A percentile compares a stretch with the other conserved stretches of the same genome.
These are phyloP conservation scores for Sesia apiformis DNA, from an alignment of 2,888 invertebrate genomes.

Conservation along the genomic window DNA sequence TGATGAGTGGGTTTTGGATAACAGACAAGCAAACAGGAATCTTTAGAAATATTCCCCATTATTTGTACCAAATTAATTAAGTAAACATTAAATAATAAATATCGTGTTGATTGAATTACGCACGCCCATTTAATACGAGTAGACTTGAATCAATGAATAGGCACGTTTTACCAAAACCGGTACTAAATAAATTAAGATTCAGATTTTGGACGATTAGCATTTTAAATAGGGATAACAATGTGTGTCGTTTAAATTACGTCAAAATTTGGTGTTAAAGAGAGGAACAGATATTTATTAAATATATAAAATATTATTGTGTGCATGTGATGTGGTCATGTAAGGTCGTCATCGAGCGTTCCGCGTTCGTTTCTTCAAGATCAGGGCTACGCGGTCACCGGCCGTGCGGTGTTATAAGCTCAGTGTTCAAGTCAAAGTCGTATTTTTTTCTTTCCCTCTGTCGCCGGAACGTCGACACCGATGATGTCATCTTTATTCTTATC, in stretches of 20 bases:
- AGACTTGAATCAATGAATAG: too few relatives aligned
- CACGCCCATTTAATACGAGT: too few relatives aligned
- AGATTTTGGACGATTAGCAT: too few relatives aligned
- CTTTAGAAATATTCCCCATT: not conserved
- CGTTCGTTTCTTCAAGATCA: conserved; percentile 55
- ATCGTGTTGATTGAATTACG: too few relatives aligned
- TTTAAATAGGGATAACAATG: too few relatives aligned
- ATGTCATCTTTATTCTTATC: conserved; percentile 37
- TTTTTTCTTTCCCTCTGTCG: conserved; percentile 45
- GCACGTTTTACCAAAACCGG: too few relatives aligned
- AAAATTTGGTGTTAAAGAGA: too few relatives aligned
- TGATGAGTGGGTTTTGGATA: not conserved
- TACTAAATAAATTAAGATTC: too few relatives aligned
- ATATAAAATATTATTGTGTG: conserved; percentile 1
- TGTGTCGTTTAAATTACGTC: too few relatives aligned
- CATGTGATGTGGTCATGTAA: conserved; percentile 20
- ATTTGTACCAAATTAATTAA: too few relatives aligned
- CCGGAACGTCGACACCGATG: conserved; percentile 29
- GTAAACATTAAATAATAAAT: too few relatives aligned
- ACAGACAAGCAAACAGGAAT: not conserved
- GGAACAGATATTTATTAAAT: not conserved
- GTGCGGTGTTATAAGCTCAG: conserved; percentile 21
- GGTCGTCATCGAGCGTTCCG: conserved; percentile 21
- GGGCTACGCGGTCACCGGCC: conserved; percentile 59
- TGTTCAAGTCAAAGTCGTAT: conserved; percentile 34